Percentiles rank a stretch among this genome's conserved stretches.
Evolutionary conservation across 1,140 invertebrate species (phyloP).

Genomic region (Acromyrmex charruanus): DNA sequence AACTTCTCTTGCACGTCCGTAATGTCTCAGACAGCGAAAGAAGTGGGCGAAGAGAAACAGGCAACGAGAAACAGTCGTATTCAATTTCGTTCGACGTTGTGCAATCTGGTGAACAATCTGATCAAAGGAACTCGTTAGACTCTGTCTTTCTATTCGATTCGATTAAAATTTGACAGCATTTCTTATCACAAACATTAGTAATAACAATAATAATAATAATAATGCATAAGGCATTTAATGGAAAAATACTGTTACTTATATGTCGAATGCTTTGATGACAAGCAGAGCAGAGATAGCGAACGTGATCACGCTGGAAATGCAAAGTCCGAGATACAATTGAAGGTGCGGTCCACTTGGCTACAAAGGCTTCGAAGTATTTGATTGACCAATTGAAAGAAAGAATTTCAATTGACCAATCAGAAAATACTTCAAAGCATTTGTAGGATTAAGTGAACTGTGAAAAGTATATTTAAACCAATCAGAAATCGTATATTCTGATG

Average conservation of each 20-base stretch:
- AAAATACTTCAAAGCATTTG: too few species aligned
- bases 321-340: slow-evolving; percentile 67
- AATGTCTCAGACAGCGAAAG: slow-evolving; percentile 58
- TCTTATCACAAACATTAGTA: not conserved
- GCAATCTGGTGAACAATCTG: not conserved
- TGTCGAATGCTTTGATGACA: not conserved
- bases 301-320: slow-evolving; percentile 75
- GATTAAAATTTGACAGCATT: slow-evolving; percentile 8
- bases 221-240: not conserved
- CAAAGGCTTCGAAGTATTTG: too few species aligned
- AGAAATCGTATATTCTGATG: too few species aligned
- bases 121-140: not conserved
- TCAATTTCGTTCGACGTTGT: slow-evolving; percentile 31
- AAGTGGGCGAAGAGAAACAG: slow-evolving; percentile 67
- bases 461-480: too few species aligned
- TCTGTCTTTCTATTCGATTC: not conserved
- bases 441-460: too few species aligned
- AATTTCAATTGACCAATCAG: too few species aligned
- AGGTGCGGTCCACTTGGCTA: too few species aligned
- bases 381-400: too few species aligned
- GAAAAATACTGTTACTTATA: not conserved
- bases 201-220: not conserved
- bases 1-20: slow-evolving; percentile 62
- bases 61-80: slow-evolving; percentile 41
- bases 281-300: not conserved